Conservation (phyloP, 2,888 invertebrate species). For the Synergus japonicus region DNA sequence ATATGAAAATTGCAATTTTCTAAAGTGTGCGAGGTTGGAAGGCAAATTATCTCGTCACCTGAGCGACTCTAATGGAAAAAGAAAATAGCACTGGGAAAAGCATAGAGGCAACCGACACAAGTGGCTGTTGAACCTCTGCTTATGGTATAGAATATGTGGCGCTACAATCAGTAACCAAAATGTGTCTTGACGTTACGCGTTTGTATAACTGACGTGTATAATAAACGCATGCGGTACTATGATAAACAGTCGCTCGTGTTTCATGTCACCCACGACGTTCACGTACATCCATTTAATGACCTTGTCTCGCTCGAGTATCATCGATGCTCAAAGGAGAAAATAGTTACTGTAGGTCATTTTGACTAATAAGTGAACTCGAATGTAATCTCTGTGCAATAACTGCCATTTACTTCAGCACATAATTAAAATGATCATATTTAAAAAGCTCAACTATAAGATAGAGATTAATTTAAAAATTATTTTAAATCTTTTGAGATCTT, state of each 20-base stretch:
- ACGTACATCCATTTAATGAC: conserved; percentile 48
- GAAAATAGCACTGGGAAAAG: background rate
- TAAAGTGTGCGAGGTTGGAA: background rate
- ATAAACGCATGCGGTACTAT: conserved; percentile 35
- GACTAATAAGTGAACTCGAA: background rate
- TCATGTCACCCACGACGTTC: conserved; percentile 38
- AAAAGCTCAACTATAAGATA: too few species aligned
- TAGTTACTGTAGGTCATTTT: background rate
- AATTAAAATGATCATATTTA: background rate
- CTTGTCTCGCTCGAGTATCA: conserved; percentile 36
- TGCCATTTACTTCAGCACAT: background rate
- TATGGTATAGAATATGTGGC: conserved; percentile 15
- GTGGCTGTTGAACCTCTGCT: background rate
- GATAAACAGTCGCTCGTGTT: conserved; percentile 33
- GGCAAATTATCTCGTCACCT: background rate
- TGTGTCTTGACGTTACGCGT: conserved; percentile 33
- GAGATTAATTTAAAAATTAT: too few species aligned
- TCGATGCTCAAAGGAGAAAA: conserved; percentile 36
- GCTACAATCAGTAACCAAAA: conserved; percentile 37
- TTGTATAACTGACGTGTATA: conserved; percentile 37
- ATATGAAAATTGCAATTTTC: background rate
- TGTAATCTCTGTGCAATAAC: background rate
- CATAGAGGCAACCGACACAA: background rate
- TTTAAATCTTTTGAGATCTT: too few species aligned
- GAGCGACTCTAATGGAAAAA: background rate